Base-by-base conservation (phyloP, 2,888 invertebrate species). In the Nemotelus nigrinus region DNA sequence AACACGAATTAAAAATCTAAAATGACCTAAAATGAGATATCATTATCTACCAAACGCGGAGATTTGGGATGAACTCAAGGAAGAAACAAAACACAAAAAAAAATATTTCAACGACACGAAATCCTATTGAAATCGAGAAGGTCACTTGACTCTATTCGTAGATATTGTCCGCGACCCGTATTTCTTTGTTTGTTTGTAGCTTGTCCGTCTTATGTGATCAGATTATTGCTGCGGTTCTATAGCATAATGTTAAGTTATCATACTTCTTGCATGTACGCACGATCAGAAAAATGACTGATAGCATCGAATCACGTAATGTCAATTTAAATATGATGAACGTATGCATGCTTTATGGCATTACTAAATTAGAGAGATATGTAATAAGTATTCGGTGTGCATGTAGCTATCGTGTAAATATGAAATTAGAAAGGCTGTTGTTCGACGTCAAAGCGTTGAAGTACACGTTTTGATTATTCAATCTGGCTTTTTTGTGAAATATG, bases 291-390 rank as follows among this genome's bases (percentile, higher is more conserved):
- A 25, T 78, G 74, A 79, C 79, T 76, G 79, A 79, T 79, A 79
- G 77, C 79, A 79, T 79, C 79, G 70, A 75, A 79, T 79, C 79
- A 79, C 79, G 79, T 79, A 79, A 79, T 78, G 79, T 79, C 79
- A 79, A 77, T 77, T 79, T 79, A 71, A 77, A 77, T 77, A 77
- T 70, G 25, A 25, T 25, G 77, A 77, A 67, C 76, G 71, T 76
- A 67, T 79, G 77, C 75, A 79, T 72, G 72, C 72, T 72, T 72
- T 72, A 72, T 72, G 72, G 58, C 74, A 48, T 74, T 25, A 53
- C 47, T 25, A 25, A 25, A 70, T 70, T 70, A 25, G 25, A 25
- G 25, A 70, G 70, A 70, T 57, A 57, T 25, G 10, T 57, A 25
- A 57, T 65, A 65, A 44, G 65, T 43, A 48, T 74, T 63, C 60